Evolutionary conservation across 2,888 invertebrate species (phyloP).

Genomic region (Apotomis capreana): DNA sequence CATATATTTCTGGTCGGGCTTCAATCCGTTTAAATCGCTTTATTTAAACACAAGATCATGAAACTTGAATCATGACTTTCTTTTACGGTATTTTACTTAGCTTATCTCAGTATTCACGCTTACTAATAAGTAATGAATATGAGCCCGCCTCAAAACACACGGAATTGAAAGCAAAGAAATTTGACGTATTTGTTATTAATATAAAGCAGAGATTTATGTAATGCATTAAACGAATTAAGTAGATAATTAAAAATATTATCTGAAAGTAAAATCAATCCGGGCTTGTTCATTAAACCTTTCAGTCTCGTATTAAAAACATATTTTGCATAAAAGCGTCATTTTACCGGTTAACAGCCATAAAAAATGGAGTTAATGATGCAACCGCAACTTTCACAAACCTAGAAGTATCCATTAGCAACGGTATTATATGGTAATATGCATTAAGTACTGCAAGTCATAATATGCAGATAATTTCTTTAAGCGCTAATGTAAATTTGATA

Average conservation of each 20-base stretch:
- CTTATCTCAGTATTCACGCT: too few species aligned
- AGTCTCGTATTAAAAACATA: slow-evolving; percentile 2
- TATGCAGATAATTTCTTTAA: slow-evolving; percentile 30
- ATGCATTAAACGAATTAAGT: neutral
- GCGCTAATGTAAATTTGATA: slow-evolving; percentile 38
- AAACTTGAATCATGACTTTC: too few species aligned
- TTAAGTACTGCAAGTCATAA: slow-evolving; percentile 37
- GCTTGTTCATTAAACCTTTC: neutral
- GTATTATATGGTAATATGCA: slow-evolving; percentile 15
- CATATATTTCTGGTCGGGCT: too few species aligned
- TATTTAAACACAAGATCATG: too few species aligned
- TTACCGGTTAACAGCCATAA: slow-evolving; percentile 23
- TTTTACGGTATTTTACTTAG: too few species aligned
- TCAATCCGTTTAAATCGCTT: too few species aligned
- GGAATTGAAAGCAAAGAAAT: too few species aligned
- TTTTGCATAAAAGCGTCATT: slow-evolving; percentile 26
- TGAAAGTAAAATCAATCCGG: neutral
- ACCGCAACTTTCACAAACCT: slow-evolving; percentile 38
- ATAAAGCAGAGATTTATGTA: too few species aligned
- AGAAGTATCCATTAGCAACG: slow-evolving; percentile 32
- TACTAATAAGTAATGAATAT: too few species aligned
- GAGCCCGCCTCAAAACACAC: too few species aligned
- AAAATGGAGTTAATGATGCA: slow-evolving; percentile 36
- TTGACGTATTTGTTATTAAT: too few species aligned
- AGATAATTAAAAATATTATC: neutral